phyloP scores from a whole-genome alignment of 2,888 invertebrate genomes.

The Odontomyia ornata region DNA sequence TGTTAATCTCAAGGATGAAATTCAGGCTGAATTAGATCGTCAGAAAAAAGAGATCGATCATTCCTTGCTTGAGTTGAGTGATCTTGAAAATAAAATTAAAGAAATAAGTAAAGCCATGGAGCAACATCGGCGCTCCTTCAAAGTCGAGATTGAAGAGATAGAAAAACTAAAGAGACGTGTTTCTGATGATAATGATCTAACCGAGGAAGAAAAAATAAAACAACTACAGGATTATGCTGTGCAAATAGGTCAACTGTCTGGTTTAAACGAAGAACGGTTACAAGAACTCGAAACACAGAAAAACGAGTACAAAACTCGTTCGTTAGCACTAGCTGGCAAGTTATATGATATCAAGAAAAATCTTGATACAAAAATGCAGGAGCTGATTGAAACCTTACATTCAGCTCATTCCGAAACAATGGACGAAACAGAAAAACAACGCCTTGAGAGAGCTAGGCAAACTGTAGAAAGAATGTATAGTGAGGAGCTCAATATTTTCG shows the following conservation, averaged over 20 bases:
- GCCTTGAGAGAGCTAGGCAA: background rate
- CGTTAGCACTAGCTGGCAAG: background rate
- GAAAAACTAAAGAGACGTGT: slow-evolving; percentile 7
- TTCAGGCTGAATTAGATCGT: background rate
- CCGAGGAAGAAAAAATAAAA: background rate
- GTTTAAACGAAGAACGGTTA: background rate
- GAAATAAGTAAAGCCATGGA: background rate
- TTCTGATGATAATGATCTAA: background rate
- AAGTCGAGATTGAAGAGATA: background rate
- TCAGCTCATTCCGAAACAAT: background rate
- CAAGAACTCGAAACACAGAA: slow-evolving; percentile 18
- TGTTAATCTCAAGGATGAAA: background rate
- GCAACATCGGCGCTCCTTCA: background rate
- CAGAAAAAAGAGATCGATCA: background rate
- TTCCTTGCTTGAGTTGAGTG: background rate
- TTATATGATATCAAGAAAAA: background rate
- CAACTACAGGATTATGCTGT: background rate
- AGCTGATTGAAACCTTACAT: background rate
- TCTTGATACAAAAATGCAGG: background rate
- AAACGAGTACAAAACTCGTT: slow-evolving; percentile 1
- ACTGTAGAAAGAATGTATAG: background rate
- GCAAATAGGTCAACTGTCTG: slow-evolving; percentile 14
- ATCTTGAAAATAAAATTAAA: background rate
- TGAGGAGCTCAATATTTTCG: background rate
- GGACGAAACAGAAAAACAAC: background rate